Evolutionary conservation across 2,113 vertebrate genomes (phyloP).

Genomic region (Leucoraja erinaceus): DNA sequence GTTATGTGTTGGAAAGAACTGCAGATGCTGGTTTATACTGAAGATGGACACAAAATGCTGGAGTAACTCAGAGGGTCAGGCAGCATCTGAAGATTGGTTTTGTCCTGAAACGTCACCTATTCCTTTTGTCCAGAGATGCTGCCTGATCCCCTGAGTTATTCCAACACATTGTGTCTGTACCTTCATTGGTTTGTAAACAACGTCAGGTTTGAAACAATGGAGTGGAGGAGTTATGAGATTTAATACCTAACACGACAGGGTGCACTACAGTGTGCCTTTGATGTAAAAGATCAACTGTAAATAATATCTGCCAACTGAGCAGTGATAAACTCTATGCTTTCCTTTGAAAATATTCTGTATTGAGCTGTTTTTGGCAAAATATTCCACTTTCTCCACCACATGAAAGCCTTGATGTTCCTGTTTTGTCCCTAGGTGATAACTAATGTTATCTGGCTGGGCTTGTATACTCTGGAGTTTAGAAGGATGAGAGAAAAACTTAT

Average conservation of each 20-base stretch:
- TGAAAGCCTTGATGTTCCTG: background rate
- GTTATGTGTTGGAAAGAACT: too few relatives aligned
- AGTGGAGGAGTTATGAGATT: background rate
- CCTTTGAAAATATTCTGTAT: background rate
- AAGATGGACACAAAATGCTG: too few relatives aligned
- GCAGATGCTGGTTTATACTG: too few relatives aligned
- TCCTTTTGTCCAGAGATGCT: too few relatives aligned
- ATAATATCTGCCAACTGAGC: background rate
- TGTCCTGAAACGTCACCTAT: too few relatives aligned
- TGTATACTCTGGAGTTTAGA: too few relatives aligned
- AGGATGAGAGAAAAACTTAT: too few relatives aligned
- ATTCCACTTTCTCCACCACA: background rate
- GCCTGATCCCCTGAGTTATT: too few relatives aligned
- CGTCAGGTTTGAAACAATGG: background rate
- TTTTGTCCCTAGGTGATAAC: background rate
- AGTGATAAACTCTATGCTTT: background rate
- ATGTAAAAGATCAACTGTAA: background rate
- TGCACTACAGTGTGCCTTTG: background rate
- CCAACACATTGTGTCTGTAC: background rate
- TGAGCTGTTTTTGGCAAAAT: background rate
- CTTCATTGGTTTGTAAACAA: background rate
- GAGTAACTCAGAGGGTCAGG: too few relatives aligned
- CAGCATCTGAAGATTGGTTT: too few relatives aligned
- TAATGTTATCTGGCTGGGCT: too few relatives aligned
- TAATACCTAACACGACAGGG: background rate